Percentiles rank a stretch among this genome's conserved stretches.
phyloP scores from a whole-genome alignment of 64 coral and sea anemone species.

The Stylophora pistillata region DNA sequence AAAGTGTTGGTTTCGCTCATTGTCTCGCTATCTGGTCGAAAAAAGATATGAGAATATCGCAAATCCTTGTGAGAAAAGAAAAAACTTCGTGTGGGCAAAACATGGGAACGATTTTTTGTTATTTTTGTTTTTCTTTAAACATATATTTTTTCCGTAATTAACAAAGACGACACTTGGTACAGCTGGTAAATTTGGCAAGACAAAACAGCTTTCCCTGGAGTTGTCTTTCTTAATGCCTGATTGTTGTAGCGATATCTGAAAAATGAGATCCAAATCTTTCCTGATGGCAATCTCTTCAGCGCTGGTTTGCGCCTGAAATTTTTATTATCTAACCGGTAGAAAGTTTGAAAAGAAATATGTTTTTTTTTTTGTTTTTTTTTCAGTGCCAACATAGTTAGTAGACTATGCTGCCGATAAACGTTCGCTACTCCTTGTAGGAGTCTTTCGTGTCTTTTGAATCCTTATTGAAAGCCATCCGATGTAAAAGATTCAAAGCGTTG shows the following conservation, averaged over 20 bases:
- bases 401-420: not conserved
- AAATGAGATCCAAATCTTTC: constrained; percentile 4
- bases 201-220: not conserved
- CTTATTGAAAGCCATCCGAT: not conserved
- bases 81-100: not conserved
- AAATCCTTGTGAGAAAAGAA: too few relatives aligned
- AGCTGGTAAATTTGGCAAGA: not conserved
- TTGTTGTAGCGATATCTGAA: not conserved
- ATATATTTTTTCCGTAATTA: not conserved
- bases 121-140: not conserved
- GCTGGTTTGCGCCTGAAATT: not conserved
- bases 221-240: not conserved
- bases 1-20: too few relatives aligned
- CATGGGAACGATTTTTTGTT: not conserved
- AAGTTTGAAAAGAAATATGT: not conserved
- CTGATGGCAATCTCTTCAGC: not conserved
- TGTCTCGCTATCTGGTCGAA: not conserved
- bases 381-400: not conserved
- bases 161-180: not conserved
- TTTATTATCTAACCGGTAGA: not conserved
- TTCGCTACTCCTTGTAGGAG: not conserved
- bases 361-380: too few relatives aligned
- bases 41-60: not conserved
- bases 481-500: not conserved
- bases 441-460: not conserved